phyloP scores from a whole-genome alignment of 2,113 vertebrate genomes.

The Aspiorhynchus laticeps region DNA sequence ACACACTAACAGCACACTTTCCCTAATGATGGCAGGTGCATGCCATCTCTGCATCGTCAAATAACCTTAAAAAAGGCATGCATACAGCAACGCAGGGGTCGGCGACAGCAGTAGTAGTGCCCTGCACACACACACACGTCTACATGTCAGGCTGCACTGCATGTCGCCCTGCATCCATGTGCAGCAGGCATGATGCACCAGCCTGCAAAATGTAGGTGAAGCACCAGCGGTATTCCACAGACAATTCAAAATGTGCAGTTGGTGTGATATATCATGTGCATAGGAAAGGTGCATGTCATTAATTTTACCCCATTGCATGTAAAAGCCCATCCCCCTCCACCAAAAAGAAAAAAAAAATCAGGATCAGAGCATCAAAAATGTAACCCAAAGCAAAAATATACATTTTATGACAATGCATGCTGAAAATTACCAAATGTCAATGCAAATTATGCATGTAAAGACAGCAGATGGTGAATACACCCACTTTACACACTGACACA shows the following conservation, averaged over 20 bases:
- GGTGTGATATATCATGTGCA: constrained; percentile 34
- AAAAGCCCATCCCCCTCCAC: constrained; percentile 11
- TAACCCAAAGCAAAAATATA: background rate
- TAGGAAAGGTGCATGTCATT: constrained; percentile 8
- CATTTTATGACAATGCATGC: background rate
- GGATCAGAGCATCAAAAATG: background rate
- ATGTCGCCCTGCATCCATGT: constrained; percentile 46
- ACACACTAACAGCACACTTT: constrained; percentile 20
- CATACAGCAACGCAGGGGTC: background rate
- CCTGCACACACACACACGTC: constrained; percentile 7
- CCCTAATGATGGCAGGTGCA: background rate
- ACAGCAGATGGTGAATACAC: background rate
- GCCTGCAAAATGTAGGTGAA: constrained; percentile 41
- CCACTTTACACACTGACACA: constrained; percentile 46
- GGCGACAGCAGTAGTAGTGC: constrained; percentile 12
- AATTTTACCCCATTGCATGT: background rate
- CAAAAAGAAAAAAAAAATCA: too few species aligned
- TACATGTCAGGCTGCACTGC: constrained; percentile 39
- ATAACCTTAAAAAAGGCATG: constrained; percentile 35
- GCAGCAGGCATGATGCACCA: constrained; percentile 32
- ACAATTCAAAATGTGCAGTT: background rate
- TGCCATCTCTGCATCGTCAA: background rate
- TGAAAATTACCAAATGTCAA: background rate
- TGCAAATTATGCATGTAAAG: background rate
- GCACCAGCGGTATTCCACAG: constrained; percentile 3